Evolutionary conservation across 2,888 invertebrate genomes (phyloP).

Genomic region (Aporophyla lueneburgensis): DNA sequence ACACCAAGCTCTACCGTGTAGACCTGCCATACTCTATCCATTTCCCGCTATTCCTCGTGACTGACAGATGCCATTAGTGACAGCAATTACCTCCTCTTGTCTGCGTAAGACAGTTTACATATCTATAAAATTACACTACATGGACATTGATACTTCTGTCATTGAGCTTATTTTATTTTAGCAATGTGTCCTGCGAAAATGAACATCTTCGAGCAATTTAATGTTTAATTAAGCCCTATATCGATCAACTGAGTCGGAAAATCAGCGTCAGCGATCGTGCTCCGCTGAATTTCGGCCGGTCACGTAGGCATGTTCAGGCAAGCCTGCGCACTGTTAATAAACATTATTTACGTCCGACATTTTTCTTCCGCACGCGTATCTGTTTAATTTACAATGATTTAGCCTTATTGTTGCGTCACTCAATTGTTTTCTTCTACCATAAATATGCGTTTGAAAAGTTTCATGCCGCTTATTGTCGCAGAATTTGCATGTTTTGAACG

Average conservation of each 20-base stretch:
- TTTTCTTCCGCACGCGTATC: conserved; percentile 57
- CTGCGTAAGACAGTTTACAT: no score
- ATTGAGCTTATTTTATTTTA: background rate
- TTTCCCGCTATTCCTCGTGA: no score
- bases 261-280: conserved; percentile 14
- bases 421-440: conserved; percentile 48
- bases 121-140: no score
- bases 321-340: conserved; percentile 24
- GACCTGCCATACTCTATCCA: no score
- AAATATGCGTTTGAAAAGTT: conserved; percentile 42
- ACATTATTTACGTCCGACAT: conserved; percentile 30
- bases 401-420: conserved; percentile 52
- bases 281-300: conserved; percentile 38
- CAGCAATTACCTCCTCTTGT: no score
- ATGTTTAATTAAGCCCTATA: conserved; percentile 3
- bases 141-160: background rate
- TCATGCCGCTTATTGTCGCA: conserved; percentile 32
- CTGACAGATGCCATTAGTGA: no score
- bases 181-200: background rate
- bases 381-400: conserved; percentile 52
- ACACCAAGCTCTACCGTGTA: no score
- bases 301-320: conserved; percentile 43
- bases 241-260: conserved; percentile 22
- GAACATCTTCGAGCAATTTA: background rate
- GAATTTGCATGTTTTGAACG: conserved; percentile 43